Evolutionary conservation across 2,888 invertebrate species (phyloP), one percentile per base, ranked within the genome.

Genomic region (Ditula angustiorana): DNA sequence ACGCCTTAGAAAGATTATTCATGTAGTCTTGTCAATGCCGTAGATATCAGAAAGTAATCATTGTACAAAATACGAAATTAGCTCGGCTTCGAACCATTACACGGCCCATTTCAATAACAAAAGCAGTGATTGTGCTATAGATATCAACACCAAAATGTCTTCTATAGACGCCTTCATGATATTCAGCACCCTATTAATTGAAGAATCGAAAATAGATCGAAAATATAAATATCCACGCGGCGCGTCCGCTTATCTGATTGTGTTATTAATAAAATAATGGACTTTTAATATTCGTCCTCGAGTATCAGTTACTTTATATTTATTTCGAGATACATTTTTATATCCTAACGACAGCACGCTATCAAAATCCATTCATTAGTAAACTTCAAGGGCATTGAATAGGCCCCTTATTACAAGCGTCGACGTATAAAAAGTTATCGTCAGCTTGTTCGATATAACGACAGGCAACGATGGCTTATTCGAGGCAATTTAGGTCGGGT

Each of bases 401-500:
- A 71, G 72, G 70, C 44, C 69, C 65, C 73, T 79, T 79, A 73
- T 78, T 77, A 77, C 74, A 78, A 60, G 49, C 46, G 66, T 74
- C 74, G 72, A 69, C 67, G 71, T 71, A 76, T 79, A 78, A 79
- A 82, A 74, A 73, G 75, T 77, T 80, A 79, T 78, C 77, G 78
- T 75, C 77, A 79, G 77, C 78, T 81, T 80, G 83, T 80, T 81
- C 79, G 75, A 82, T 84, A 83, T 82, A 85, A 81, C 78, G 79
- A 77, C 81, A 75, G 57, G 75, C 74, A 63, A 66, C 64, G 80
- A 82, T 84, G 81, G 85, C 80, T 82, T 83, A 80, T 81, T 83
- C 75, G 77, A 71, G 74, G 79, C 82, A 83, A 86, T 86, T 86
- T 83, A 82, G 86, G 86, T 85, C 86, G 85, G 84, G 86, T 87